These are phyloP conservation scores for Bombus difficillimus DNA, from an alignment of 1,140 invertebrate genomes.

Conservation along the genomic window DNA sequence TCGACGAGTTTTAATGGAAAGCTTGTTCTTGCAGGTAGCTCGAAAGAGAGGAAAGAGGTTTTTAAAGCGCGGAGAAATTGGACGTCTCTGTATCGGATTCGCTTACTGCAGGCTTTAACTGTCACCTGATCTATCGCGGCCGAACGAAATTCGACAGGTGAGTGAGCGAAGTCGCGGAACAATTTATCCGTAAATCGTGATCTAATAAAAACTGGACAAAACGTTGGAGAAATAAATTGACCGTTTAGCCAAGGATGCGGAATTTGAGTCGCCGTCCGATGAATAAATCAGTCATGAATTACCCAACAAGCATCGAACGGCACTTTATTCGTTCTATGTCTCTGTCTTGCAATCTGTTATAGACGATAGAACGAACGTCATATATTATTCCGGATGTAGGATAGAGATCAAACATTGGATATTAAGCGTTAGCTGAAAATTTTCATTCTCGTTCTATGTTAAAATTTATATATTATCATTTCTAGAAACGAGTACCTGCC, in stretches of 20 bases:
- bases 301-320: not conserved
- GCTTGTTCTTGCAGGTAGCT: constrained; percentile 59
- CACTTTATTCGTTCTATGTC: not conserved
- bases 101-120: constrained; percentile 59
- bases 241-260: not conserved
- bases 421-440: not conserved
- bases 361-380: too few relatives aligned
- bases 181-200: constrained; percentile 57
- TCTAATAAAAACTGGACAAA: constrained; percentile 44
- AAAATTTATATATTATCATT: not conserved
- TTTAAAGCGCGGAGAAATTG: constrained; percentile 53
- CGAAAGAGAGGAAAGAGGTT: constrained; percentile 38
- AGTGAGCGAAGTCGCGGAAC: constrained; percentile 52
- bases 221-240: constrained; percentile 24
- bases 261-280: not conserved
- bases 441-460: not conserved
- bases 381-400: too few relatives aligned
- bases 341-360: too few relatives aligned
- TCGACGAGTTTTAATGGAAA: constrained; percentile 58
- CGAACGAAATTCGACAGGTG: constrained; percentile 66
- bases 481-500: not conserved
- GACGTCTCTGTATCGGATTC: constrained; percentile 62
- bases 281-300: not conserved
- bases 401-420: not conserved
- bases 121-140: constrained; percentile 50